Base-by-base conservation (phyloP, 64 coral and sea anemone genomes). In the Dendronephthya gigantea region DNA sequence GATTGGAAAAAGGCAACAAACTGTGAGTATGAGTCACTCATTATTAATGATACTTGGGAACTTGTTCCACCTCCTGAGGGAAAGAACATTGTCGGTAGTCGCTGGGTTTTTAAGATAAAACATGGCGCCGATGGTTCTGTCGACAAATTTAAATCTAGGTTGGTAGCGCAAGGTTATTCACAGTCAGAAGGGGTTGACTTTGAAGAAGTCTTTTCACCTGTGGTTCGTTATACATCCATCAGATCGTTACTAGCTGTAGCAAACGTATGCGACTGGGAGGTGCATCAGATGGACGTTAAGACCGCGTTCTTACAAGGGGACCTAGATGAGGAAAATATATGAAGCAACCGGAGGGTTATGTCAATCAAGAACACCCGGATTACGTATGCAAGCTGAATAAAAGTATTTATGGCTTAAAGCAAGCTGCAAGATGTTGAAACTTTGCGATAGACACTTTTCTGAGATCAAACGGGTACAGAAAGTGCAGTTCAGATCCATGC, bases 201-300 rank as follows among this genome's bases (percentile, higher is more conserved):
- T 83, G 82, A 76, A 13, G 69, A 83, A 45, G 82, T 83, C 27
- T 83, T 83, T 34, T 83, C 35, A 83, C 82, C 82, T 33, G 39
- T 83, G 23, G 37, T 40, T 83, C 82, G 82, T 8, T n/a, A 40
- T 40, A 48, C 39, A 83, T 83, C 82, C 41, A n/a, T 83, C 25
- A 83, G 82, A n/a, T 83, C 35, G 8, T 83, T 83, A 48, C 82
- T 83, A 8, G 82, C 35, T 34, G 39, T 83, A 25, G 34, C 8
- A 1, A 83, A 83, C 1, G 37, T 48, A 40, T 48, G 0, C 31
- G 36, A 45, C 36, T 27, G 41, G 14, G 2, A 83, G 50, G 28
- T 40, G n/a, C 82, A 83, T 28, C 82, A 83, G 50, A 83, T 83
- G 82, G 82, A 45, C 50, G 82, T 83, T n/a, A 83, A 83, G 82